Base-by-base conservation (phyloP, 2,888 invertebrate genomes). In the Hybos culiciformis region DNA sequence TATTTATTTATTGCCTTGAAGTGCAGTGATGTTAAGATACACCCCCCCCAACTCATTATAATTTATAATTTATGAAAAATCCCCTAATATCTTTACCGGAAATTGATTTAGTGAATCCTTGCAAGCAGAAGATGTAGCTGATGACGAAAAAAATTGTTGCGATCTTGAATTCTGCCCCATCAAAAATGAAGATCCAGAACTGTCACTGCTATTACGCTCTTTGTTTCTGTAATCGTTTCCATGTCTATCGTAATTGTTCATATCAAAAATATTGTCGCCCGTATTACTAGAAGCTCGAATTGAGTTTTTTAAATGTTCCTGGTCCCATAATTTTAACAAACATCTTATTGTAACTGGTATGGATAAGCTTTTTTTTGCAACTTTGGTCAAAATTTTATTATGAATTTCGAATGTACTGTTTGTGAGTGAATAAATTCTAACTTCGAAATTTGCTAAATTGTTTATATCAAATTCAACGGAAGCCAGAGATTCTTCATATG, bases 281-380 rank as follows among this genome's bases (percentile, higher is more conserved):
- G 66, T 54, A 52, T 56, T 69, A 51, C 73, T 72, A 61, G 72
- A 72, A 47, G 70, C 19, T 29, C 19, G 11, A 34, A 9, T 70
- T 38, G 60, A 62, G 48, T 75, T 73, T 42, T 73, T 71, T 21
- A 75, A 66, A 21, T 75, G 73, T 54, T 84, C 83, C 9, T 80
- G 75, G 55, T 87, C 83, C 87, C 88, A 88, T 42, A 78, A 75
- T 58, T 83, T 81, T n/a, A 93, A 77, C 3, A 94, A 72, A 3
- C 88, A 78, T 48, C 93, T 74, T 67, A 93, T 77, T 6, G 90
- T 90, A 41, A 93, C 76, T 3, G 94, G 93, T 61, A 94, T 87
- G n/a, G 92, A 93, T 55, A 90, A 77, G 54, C 83, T 87, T 58
- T 83, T 80, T 63, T 92, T 91, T 49, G 92, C 73, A 39, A 92